phyloP scores from a whole-genome alignment of 2,113 vertebrate genomes.

The Pterocles gutturalis region DNA sequence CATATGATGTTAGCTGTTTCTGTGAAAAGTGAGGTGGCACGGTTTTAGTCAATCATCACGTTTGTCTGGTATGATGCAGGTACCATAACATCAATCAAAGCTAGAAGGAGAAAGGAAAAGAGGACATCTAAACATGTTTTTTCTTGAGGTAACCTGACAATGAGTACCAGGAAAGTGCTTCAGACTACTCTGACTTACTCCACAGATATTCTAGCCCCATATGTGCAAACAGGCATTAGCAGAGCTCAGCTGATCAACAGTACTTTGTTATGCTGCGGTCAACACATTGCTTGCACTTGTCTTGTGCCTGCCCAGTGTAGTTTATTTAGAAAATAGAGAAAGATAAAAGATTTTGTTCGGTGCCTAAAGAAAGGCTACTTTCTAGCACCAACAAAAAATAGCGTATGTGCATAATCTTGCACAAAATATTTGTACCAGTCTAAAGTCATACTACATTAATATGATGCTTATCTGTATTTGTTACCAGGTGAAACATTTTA shows the following conservation, averaged over 20 bases:
- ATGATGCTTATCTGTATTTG: background rate
- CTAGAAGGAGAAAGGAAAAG: background rate
- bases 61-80: background rate
- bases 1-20: background rate
- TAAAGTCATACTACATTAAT: background rate
- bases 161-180: background rate
- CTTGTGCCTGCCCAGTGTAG: background rate
- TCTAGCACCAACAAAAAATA: background rate
- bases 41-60: background rate
- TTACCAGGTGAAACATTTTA: background rate
- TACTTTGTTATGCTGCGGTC: background rate
- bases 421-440: background rate
- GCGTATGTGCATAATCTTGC: background rate
- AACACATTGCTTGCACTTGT: background rate
- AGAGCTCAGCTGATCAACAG: background rate
- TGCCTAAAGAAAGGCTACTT: background rate
- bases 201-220: background rate
- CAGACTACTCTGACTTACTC: background rate
- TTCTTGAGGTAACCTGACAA: background rate
- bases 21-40: background rate
- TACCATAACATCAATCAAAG: background rate
- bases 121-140: background rate
- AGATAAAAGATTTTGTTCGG: background rate
- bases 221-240: background rate
- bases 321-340: background rate